phyloP scores from a whole-genome alignment of 2,113 vertebrate genomes.

The Tinamus guttatus region DNA sequence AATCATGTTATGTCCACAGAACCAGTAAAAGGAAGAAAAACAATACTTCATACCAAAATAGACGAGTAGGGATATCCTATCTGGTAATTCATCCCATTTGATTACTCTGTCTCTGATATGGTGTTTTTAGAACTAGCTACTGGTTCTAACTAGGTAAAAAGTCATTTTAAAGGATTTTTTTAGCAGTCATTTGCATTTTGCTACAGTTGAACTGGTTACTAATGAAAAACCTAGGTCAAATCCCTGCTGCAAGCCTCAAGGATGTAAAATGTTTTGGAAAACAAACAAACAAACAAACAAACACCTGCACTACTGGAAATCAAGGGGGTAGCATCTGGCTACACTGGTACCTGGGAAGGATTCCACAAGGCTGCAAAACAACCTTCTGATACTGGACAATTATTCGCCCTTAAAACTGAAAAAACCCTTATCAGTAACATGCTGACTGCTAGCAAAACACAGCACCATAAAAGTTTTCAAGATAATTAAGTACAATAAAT shows the following conservation, averaged over 20 bases:
- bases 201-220: not conserved
- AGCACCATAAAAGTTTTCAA: rapidly evolving
- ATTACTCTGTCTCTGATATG: not conserved
- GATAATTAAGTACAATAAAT: not conserved
- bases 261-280: not conserved
- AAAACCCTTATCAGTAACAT: not conserved
- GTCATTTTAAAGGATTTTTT: not conserved
- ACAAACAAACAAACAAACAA: rapidly evolving
- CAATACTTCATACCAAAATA: not conserved
- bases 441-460: not conserved
- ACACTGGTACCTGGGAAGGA: not conserved
- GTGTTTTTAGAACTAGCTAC: not conserved
- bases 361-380: not conserved
- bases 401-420: not conserved
- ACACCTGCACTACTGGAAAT: not conserved
- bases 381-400: not conserved
- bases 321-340: not conserved
- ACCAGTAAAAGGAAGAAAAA: not conserved
- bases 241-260: not conserved
- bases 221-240: not conserved
- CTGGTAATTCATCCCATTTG: not conserved
- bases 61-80: not conserved
- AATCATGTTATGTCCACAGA: not conserved
- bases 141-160: no score
- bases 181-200: not conserved